Conservation (phyloP, 2,113 vertebrate genomes). For the Paradoxurus hermaphroditus region DNA sequence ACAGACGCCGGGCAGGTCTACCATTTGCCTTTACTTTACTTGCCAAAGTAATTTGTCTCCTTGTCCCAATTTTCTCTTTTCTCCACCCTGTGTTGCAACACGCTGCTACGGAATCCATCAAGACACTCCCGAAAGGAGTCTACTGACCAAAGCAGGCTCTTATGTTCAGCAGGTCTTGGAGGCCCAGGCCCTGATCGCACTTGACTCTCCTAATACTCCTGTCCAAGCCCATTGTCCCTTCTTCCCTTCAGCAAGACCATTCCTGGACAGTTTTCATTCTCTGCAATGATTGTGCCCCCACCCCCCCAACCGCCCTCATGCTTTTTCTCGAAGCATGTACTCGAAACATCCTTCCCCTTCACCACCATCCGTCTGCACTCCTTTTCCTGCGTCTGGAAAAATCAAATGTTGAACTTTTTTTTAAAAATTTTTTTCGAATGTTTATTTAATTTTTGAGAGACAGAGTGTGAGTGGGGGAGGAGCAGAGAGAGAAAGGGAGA, state of each 20-base stretch:
- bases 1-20: background rate
- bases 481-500: too few relatives aligned
- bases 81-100: background rate
- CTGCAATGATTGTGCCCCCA: background rate
- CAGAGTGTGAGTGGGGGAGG: too few relatives aligned
- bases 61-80: background rate
- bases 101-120: background rate
- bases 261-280: background rate
- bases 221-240: background rate
- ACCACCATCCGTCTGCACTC: background rate
- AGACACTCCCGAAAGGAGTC: background rate
- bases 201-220: background rate
- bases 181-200: background rate
- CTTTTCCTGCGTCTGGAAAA: background rate
- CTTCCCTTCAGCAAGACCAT: background rate
- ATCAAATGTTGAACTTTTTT: background rate
- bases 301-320: background rate
- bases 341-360: background rate
- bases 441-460: too few relatives aligned
- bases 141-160: background rate
- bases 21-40: background rate
- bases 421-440: too few relatives aligned
- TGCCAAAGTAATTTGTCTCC: background rate
- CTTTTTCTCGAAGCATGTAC: background rate
- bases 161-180: background rate